A percentile compares a stretch with the other conserved stretches of the same genome.
Conservation (phyloP, 2,113 vertebrate genomes). For the Crypturellus undulatus region DNA sequence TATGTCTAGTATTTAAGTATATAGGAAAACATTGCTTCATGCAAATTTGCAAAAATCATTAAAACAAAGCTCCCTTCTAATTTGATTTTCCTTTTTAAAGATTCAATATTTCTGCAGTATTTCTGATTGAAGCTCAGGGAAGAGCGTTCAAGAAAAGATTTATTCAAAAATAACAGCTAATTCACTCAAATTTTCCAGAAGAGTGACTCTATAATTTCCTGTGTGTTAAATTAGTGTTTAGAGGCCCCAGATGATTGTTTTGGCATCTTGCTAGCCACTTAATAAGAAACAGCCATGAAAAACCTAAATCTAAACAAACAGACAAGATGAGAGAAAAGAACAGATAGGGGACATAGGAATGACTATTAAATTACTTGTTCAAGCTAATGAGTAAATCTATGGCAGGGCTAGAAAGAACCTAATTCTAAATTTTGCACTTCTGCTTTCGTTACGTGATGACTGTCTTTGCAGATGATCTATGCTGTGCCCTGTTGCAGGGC, state of each 20-base stretch:
- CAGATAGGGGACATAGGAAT: not conserved
- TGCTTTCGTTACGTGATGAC: not conserved
- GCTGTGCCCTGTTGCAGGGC: rapidly evolving
- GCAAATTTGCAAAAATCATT: not conserved
- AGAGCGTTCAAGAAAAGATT: not conserved
- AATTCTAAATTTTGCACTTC: not conserved
- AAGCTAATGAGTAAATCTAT: not conserved
- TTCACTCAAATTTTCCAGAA: constrained; percentile 1
- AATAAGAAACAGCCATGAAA: not conserved
- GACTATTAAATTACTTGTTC: not conserved
- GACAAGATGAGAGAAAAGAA: not conserved
- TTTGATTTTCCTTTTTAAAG: not conserved
- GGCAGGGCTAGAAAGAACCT: not conserved
- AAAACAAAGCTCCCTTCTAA: not conserved
- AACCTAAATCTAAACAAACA: not conserved
- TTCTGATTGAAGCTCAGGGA: not conserved
- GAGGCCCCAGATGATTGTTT: constrained; percentile 16
- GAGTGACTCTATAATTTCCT: not conserved
- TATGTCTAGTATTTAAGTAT: not conserved
- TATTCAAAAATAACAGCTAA: not conserved
- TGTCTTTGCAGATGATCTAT: not conserved
- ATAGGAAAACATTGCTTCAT: not conserved
- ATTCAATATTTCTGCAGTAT: not conserved
- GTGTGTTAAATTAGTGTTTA: constrained; percentile 14
- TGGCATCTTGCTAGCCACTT: constrained; percentile 16